Evolutionary conservation across 2,888 invertebrate species (phyloP), one percentile per base, ranked within the genome.

Genomic region (Chymomyza fuscimana): DNA sequence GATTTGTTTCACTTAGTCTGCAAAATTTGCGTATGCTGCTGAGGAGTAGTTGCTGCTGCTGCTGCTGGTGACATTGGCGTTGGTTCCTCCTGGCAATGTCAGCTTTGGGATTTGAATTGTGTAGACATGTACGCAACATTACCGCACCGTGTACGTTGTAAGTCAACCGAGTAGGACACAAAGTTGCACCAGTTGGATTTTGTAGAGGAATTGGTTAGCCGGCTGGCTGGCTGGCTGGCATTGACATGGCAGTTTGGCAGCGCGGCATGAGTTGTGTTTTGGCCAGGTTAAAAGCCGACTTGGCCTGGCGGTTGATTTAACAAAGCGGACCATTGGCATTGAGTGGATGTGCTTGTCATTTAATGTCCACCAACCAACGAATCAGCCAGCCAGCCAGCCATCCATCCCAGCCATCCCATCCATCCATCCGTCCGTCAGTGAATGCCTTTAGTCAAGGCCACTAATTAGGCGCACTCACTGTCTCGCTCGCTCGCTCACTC

Each of bases 41-140:
- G 32, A 32, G 32, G 9, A 32, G 9, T 32, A 32, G 32, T 32
- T 5, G 2, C 32, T 9, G 32, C 68, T 29, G 67, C 63, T 59
- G 51, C 60, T 50, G 65, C 58, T 54, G 70, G 16, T 58, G 51
- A 15, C 56, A 25, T 22, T n/a, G 59, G 22, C n/a, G 62, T 56
- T 32, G 32, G 7, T 32, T 32, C 0, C 32, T 54, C 63, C 46
- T 56, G 65, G 22, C 69, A 9, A 58, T 73, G 64, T 59, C 76
- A 73, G 61, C 69, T 71, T 46, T 69, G 75, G 76, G 75, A 77
- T 79, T 70, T 71, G 68, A 83, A 80, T 85, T 84, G 85, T 76
- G 78, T 80, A 77, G 84, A 83, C 83, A 83, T 79, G 84, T 86
- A 84, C 83, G 83, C 84, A 85, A 85, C 84, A 85, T 86, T 82